These are phyloP conservation scores for Lobophora halterata DNA, from an alignment of 2,888 invertebrate genomes.

Conservation along the genomic window DNA sequence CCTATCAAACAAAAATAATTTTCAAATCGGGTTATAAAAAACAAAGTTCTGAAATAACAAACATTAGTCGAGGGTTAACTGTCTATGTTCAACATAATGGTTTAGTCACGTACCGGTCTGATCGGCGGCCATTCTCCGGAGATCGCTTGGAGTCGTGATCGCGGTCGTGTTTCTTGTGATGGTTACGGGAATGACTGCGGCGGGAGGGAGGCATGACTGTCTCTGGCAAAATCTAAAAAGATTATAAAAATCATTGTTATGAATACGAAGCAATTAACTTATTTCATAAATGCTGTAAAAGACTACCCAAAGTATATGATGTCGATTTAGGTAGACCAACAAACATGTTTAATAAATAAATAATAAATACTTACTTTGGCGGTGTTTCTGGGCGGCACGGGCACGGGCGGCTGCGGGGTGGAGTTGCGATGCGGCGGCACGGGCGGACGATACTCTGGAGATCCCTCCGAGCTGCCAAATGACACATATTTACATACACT, in stretches of 20 bases:
- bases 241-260: not conserved
- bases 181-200: slow-evolving; percentile 68
- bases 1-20: no score
- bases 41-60: no score
- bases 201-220: slow-evolving; percentile 76
- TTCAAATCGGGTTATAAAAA: no score
- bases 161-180: slow-evolving; percentile 72
- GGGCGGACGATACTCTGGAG: slow-evolving; percentile 93
- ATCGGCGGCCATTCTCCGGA: slow-evolving; percentile 67
- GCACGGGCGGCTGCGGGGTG: slow-evolving; percentile 61
- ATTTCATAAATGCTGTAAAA: no score
- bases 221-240: slow-evolving; percentile 67
- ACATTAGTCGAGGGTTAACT: no score
- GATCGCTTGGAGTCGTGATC: slow-evolving; percentile 67
- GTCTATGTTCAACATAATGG: no score
- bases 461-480: slow-evolving; percentile 64
- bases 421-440: slow-evolving; percentile 92
- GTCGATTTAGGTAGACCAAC: no score
- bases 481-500: no score
- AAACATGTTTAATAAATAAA: no score
- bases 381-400: slow-evolving; percentile 68
- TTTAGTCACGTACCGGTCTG: slow-evolving; percentile 59
- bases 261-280: no score
- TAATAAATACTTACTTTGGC: slow-evolving; percentile 57
- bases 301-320: no score